These are phyloP conservation scores for Leiothrix lutea DNA, from an alignment of 2,113 vertebrate genomes.

Conservation along the genomic window DNA sequence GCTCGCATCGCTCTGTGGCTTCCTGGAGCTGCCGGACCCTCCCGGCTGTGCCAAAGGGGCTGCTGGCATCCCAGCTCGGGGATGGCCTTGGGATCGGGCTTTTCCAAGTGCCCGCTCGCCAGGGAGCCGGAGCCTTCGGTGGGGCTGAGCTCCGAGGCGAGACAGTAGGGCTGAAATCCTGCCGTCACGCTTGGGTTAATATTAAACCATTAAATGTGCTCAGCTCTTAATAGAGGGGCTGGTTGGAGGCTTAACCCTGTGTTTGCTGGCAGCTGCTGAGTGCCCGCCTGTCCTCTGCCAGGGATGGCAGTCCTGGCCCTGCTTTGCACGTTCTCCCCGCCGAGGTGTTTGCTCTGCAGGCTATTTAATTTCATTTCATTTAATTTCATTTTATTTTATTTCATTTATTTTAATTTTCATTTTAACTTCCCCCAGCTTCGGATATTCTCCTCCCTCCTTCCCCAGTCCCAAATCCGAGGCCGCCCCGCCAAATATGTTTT, in stretches of 20 bases:
- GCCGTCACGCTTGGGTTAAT: constrained; percentile 34
- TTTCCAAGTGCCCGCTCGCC: not conserved
- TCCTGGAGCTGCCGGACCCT: fast-evolving
- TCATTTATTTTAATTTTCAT: not conserved
- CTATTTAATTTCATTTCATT: not conserved
- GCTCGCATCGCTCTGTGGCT: fast-evolving
- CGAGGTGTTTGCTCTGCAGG: not conserved
- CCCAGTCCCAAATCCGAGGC: not conserved
- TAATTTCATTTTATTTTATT: not conserved
- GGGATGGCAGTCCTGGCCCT: not conserved
- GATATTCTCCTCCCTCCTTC: not conserved
- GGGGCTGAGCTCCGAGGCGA: not conserved
- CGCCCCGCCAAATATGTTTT: not conserved
- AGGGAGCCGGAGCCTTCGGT: not conserved
- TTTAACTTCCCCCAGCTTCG: fast-evolving
- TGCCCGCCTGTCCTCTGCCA: not conserved
- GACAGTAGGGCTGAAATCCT: constrained; percentile 22
- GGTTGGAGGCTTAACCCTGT: constrained; percentile 29
- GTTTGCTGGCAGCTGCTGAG: not conserved
- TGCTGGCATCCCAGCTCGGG: not conserved
- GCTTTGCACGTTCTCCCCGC: not conserved
- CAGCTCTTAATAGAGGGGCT: not conserved
- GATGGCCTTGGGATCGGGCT: fast-evolving
- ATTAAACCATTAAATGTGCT: constrained; percentile 52
- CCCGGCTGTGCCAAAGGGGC: not conserved